A percentile compares a stretch with the other conserved stretches of the same genome.
Evolutionary conservation across 2,888 invertebrate genomes (phyloP).

Genomic region (Watsonalla cultraria): DNA sequence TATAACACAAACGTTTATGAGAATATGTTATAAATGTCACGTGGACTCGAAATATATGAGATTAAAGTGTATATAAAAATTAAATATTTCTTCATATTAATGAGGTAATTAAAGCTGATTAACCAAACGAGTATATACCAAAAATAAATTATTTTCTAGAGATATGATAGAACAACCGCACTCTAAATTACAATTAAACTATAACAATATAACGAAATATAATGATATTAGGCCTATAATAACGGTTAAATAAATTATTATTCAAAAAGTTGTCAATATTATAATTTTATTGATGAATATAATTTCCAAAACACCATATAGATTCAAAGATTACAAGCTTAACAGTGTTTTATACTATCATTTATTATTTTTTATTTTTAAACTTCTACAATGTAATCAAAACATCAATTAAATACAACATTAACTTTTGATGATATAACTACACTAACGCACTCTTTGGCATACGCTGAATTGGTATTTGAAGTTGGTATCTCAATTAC

Average conservation of each 20-base stretch:
- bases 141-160: slow-evolving; percentile 12
- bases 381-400: slow-evolving; percentile 13
- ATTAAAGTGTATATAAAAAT: slow-evolving; percentile 2
- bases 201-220: not conserved
- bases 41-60: not conserved
- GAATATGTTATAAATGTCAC: slow-evolving; percentile 1
- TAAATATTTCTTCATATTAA: slow-evolving; percentile 4
- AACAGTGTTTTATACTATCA: slow-evolving; percentile 35
- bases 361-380: slow-evolving; percentile 19
- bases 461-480: not conserved
- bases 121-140: slow-evolving; percentile 29
- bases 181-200: slow-evolving; percentile 7
- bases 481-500: no score
- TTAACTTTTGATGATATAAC: slow-evolving; percentile 13
- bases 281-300: slow-evolving; percentile 9
- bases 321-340: slow-evolving; percentile 50
- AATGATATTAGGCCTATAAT: not conserved
- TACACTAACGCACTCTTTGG: slow-evolving; percentile 7
- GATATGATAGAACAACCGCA: slow-evolving; percentile 18
- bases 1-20: slow-evolving; percentile 33
- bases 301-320: slow-evolving; percentile 43
- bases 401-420: slow-evolving; percentile 12
- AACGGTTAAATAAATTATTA: slow-evolving; percentile 14
- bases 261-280: slow-evolving; percentile 16
- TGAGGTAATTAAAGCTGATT: slow-evolving; percentile 29